Evolutionary conservation across 2,797 vertebrate species (phyloP).

Genomic region (Spatula versicolor): DNA sequence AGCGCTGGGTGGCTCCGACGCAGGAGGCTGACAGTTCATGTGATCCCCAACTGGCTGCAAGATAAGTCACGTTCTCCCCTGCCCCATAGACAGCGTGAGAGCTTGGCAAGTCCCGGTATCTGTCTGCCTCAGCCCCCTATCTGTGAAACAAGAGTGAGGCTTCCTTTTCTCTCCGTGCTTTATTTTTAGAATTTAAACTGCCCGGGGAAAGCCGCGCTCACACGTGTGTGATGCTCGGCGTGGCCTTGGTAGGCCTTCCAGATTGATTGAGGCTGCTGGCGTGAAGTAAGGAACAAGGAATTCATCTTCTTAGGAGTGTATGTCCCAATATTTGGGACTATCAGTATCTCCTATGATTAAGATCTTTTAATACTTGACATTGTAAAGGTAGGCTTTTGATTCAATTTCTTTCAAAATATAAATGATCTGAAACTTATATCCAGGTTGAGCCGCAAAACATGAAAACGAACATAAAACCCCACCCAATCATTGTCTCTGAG

Average conservation of each 20-base stretch:
- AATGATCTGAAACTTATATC: neutral
- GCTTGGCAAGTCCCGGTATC: neutral
- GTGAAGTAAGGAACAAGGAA: neutral
- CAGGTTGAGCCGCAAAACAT: no score
- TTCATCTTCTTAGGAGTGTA: neutral
- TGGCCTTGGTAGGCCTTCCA: neutral
- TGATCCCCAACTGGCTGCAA: neutral
- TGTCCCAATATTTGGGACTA: neutral
- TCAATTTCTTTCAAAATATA: neutral
- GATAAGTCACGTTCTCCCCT: fast-evolving
- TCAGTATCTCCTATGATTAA: neutral
- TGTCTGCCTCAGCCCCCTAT: neutral
- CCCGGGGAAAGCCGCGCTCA: fast-evolving
- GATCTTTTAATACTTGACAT: neutral
- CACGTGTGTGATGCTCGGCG: neutral
- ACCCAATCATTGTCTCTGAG: neutral
- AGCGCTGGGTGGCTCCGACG: neutral
- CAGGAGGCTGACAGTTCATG: neutral
- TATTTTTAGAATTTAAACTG: neutral
- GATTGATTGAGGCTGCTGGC: neutral
- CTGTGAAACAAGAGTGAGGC: neutral
- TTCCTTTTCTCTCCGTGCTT: neutral
- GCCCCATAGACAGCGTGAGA: neutral
- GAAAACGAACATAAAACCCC: neutral
- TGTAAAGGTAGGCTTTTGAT: neutral